Evolutionary conservation across 1,140 invertebrate genomes (phyloP).

Genomic region (Cydia pomonella): DNA sequence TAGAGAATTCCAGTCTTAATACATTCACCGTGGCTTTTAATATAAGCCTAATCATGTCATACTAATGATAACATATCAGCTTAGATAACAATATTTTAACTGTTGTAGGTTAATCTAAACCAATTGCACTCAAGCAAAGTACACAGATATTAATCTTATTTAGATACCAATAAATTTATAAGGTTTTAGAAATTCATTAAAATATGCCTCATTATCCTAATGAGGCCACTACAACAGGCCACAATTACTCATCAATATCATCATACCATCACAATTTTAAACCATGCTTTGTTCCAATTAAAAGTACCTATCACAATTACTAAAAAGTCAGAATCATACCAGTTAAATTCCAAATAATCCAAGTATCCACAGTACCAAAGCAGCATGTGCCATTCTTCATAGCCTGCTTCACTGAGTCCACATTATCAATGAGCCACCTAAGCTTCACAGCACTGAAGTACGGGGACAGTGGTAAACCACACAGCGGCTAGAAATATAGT

Average conservation of each 20-base stretch:
- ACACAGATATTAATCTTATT: neutral
- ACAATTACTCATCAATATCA: too few relatives aligned
- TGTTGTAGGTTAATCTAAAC: neutral
- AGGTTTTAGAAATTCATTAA: too few relatives aligned
- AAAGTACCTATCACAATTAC: neutral
- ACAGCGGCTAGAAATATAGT: conserved; percentile 78
- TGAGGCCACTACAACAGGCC: too few relatives aligned
- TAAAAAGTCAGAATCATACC: conserved; percentile 50
- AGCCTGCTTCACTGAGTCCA: conserved; percentile 88
- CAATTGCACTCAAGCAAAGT: neutral
- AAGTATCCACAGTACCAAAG: conserved; percentile 98
- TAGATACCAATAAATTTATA: neutral
- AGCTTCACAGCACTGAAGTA: conserved; percentile 98
- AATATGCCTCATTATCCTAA: too few relatives aligned
- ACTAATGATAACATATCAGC: neutral
- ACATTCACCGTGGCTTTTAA: neutral
- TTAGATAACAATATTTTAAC: neutral
- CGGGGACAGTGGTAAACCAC: conserved; percentile 96
- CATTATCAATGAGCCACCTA: conserved; percentile 96
- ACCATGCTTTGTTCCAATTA: neutral
- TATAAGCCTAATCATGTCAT: neutral
- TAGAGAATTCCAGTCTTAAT: neutral
- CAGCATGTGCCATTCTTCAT: conserved; percentile 88
- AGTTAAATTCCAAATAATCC: conserved; percentile 92
- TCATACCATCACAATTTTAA: neutral